Evolutionary conservation across 2,113 vertebrate species (phyloP).

Genomic region (Alethe castanea): DNA sequence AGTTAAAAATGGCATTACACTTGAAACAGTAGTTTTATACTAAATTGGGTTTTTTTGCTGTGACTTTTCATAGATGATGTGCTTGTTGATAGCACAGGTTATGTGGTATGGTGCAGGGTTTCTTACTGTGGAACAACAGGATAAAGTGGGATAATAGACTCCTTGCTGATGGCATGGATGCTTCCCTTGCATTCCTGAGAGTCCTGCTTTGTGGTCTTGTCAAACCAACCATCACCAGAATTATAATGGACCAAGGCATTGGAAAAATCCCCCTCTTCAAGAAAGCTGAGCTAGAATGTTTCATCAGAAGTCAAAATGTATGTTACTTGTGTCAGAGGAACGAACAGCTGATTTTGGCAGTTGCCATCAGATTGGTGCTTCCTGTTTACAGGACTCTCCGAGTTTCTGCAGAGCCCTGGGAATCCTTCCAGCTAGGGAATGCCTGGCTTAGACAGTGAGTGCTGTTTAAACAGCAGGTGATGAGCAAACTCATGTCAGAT

Average conservation of each 20-base stretch:
- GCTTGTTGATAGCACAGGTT: not conserved
- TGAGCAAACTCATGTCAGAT: constrained; percentile 61
- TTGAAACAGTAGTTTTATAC: not conserved
- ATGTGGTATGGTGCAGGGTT: not conserved
- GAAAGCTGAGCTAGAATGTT: not conserved
- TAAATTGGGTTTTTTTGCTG: not conserved
- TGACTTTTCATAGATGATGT: not conserved
- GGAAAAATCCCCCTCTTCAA: not conserved
- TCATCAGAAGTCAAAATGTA: constrained; percentile 4
- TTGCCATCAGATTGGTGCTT: constrained; percentile 38
- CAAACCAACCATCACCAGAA: not conserved
- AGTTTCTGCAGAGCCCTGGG: constrained; percentile 17
- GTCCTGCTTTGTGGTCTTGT: not conserved
- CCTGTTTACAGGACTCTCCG: constrained; percentile 51
- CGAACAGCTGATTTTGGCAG: constrained; percentile 53
- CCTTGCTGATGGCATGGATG: not conserved
- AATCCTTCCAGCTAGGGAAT: constrained; percentile 51
- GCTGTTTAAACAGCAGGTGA: constrained; percentile 65
- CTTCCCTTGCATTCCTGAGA: not conserved
- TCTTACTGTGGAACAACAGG: not conserved
- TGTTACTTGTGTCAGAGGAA: not conserved
- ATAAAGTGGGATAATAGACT: not conserved
- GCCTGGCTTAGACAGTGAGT: constrained; percentile 44
- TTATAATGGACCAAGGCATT: not conserved
- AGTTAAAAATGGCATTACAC: not conserved